These are phyloP conservation scores for Sminthurinus signatus DNA, from an alignment of 1,140 invertebrate species.

Conservation along the genomic window DNA sequence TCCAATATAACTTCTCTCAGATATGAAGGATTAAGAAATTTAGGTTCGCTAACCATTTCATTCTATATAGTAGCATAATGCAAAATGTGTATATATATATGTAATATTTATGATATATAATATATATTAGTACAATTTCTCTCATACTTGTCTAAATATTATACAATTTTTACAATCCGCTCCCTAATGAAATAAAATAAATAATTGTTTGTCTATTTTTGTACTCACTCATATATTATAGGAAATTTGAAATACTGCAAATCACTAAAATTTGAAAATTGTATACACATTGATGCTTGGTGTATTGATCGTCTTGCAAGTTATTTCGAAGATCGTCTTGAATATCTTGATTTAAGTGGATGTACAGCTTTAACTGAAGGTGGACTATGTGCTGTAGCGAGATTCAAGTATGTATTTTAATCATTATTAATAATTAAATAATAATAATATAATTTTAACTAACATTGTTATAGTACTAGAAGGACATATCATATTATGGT, in stretches of 20 bases:
- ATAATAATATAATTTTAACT: too few relatives aligned
- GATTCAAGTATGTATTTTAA: conserved; percentile 39
- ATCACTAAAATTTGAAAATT: conserved; percentile 59
- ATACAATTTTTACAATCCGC: background rate
- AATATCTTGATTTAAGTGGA: conserved; percentile 66
- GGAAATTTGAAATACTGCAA: conserved; percentile 53
- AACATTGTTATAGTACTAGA: too few relatives aligned
- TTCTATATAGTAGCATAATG: too few relatives aligned
- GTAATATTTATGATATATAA: too few relatives aligned
- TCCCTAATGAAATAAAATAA: too few relatives aligned
- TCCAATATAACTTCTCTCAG: conserved; percentile 52
- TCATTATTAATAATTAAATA: too few relatives aligned
- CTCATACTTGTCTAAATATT: background rate
- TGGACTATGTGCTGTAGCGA: conserved; percentile 60
- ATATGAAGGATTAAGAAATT: conserved; percentile 65
- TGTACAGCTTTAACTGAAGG: conserved; percentile 58
- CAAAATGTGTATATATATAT: too few relatives aligned
- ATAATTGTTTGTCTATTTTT: background rate
- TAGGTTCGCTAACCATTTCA: too few relatives aligned
- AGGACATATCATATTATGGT: too few relatives aligned
- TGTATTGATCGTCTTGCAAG: conserved; percentile 58
- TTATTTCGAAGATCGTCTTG: conserved; percentile 54
- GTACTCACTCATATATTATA: conserved; percentile 42
- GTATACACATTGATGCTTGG: conserved; percentile 66
- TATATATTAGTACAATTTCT: too few relatives aligned